Base-by-base conservation (phyloP, 2,888 invertebrate genomes). In the Eupithecia insigniata region DNA sequence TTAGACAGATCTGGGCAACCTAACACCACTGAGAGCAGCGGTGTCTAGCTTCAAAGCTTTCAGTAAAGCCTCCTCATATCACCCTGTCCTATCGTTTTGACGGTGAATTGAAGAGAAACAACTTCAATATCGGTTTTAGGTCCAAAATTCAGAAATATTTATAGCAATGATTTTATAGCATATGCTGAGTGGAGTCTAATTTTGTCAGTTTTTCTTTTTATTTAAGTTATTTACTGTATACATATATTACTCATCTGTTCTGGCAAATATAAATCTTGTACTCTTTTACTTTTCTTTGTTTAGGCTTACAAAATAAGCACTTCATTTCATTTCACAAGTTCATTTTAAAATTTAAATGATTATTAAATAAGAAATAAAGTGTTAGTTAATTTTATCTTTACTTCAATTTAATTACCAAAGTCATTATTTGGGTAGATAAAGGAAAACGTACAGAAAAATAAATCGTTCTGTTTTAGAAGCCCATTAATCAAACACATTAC, bases 1-100 rank as follows among this genome's bases (percentile, higher is more conserved):
- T 83, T 83, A 83, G 80, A 83, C 78, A 82, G 78, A 82, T 84
- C 76, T 81, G 79, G 80, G 77, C 67, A 76, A 79, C 77, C 80
- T 80, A 74, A 76, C 64, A 71, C 76, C 76, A 73, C 73, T 64
- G 64, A 36, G 36, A 62, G 32, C n/a, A 36, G 60, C 18, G 18
- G 22, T 64, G 36, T 64, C 36, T 14, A 62, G 36, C 55, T 55
- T 26, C 55, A 36, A 22, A 64, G 64, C 64, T 36, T 64, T 34
- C 32, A 6, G 36, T 36, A n/a, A 22, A 64, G 12, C 36, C 36
- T 55, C 26, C 26, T 5, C 55, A 55, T 51, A 22, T 55, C 55
- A 26, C 55, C 5, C 22, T 55, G 55, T 60, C 30, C 18, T 60
- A 60, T 30, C 12, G 22, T 10, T 55, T 55, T 22, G 51, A 10